Percentiles rank a stretch among this genome's conserved stretches.
These are phyloP conservation scores for Calcarius ornatus DNA, from an alignment of 2,113 vertebrate species.

Conservation along the genomic window DNA sequence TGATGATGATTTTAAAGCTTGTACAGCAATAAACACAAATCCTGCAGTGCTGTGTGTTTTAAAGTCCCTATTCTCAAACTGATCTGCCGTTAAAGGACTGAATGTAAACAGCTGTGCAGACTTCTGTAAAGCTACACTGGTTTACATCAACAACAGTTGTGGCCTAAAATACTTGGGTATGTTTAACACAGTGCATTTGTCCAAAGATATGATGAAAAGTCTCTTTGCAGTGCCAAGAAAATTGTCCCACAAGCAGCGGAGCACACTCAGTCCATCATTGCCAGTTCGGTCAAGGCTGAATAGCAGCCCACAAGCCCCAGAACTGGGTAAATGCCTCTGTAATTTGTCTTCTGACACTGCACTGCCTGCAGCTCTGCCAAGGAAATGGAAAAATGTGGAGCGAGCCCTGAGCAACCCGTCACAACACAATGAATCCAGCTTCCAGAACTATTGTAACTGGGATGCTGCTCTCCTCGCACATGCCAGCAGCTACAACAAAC, in stretches of 20 bases:
- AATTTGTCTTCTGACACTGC: conserved; percentile 50
- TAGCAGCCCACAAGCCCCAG: neutral
- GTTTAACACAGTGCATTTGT: conserved; percentile 7
- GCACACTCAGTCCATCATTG: neutral
- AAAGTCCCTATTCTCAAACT: neutral
- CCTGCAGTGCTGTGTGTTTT: neutral
- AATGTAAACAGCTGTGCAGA: neutral
- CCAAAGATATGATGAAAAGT: neutral
- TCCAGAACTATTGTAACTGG: neutral
- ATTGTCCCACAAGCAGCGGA: conserved; percentile 24
- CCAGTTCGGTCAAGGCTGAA: conserved; percentile 30
- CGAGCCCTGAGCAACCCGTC: neutral
- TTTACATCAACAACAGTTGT: neutral
- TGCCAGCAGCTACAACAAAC: conserved; percentile 11
- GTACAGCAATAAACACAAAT: neutral
- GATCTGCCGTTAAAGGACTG: fast-evolving
- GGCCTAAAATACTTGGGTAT: neutral
- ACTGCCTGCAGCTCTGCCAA: conserved; percentile 48
- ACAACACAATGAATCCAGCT: conserved; percentile 15
- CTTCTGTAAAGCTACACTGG: neutral
- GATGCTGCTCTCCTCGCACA: neutral
- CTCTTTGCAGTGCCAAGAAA: conserved; percentile 17
- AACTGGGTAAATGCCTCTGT: conserved; percentile 38
- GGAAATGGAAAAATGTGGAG: conserved; percentile 21
- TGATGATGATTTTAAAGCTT: neutral